Base-by-base conservation (phyloP, 2,888 invertebrate genomes). In the Tuta absoluta region DNA sequence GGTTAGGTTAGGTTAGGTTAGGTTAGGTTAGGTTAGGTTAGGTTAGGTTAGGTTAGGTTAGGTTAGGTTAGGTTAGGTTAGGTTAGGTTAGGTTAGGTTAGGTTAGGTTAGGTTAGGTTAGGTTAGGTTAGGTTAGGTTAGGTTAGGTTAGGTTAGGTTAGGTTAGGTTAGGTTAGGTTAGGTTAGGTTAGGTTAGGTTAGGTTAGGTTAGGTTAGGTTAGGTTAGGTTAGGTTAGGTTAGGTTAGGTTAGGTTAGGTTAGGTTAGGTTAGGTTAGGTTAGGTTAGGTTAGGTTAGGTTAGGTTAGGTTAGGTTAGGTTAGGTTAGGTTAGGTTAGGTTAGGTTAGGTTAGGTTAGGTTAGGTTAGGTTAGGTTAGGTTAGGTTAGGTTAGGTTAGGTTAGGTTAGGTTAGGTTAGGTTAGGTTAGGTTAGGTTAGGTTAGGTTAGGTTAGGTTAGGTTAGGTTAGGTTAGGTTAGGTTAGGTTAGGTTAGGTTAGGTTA, bases 91-190 rank as follows among this genome's bases (percentile, higher is more conserved):
- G 58, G 58, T 61, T 61, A 48, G 61, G 61, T 48, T 61, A 61
- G 61, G 45, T 61, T 58, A 58, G 63, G 58, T 58, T 63, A 49
- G 63, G 63, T 58, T 63, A 63, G 28, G 28, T 28, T 28, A 28
- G 28, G 28, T 28, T 28, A 28, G 28, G 28, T 28, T 68, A 65
- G 68, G 68, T 68, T 68, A 66, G 68, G 66, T 68, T 66, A 63
- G 66, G 68, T 68, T 68, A 66, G 68, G 68, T 68, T 68, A 65
- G 68, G 66, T 68, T 66, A 64, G 66, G 68, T 68, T 68, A 66
- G 64, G 68, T 66, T 68, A 66, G 68, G 66, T 68, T 66, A 66
- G 68, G 68, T 68, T 68, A 65, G 68, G 65, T 68, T 65, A 63
- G 67, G 63, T 67, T 62, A 65, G 64, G 64, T 64, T 64, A 64